Conservation (phyloP, 2,888 invertebrate genomes). For the Pyrrhosoma nymphula region DNA sequence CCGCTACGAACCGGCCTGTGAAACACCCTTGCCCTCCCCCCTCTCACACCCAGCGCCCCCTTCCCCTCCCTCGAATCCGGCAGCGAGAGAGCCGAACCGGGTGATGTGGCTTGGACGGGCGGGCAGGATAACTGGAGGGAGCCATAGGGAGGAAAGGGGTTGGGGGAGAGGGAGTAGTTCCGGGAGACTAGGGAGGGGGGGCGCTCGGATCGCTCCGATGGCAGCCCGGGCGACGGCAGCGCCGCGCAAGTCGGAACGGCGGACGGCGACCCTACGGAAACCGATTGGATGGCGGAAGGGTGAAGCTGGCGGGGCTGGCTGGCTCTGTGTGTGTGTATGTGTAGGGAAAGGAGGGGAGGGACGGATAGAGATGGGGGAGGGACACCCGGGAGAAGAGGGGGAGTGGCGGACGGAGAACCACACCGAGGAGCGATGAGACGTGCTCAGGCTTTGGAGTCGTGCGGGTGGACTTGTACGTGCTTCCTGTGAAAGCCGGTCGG, state of each 20-base stretch:
- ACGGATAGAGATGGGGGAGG: background rate
- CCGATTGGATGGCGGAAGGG: conserved; percentile 64
- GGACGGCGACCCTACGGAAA: conserved; percentile 57
- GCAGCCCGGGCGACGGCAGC: conserved; percentile 54
- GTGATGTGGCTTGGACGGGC: conserved; percentile 83
- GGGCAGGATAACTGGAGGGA: conserved; percentile 77
- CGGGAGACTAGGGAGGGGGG: conserved; percentile 47
- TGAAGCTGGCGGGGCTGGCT: background rate
- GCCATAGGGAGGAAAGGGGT: conserved; percentile 73
- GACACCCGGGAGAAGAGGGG: background rate
- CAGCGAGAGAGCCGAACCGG: conserved; percentile 85
- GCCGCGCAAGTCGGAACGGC: conserved; percentile 58
- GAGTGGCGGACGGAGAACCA: conserved; percentile 27
- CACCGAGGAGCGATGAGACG: conserved; percentile 39
- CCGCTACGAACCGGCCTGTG: conserved; percentile 48
- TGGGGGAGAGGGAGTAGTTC: conserved; percentile 57
- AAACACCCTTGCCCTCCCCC: conserved; percentile 59
- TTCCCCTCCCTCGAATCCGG: conserved; percentile 76
- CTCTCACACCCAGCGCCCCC: conserved; percentile 38
- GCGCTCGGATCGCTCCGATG: conserved; percentile 51
- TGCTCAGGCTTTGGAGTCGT: conserved; percentile 57
- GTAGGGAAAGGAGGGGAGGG: background rate
- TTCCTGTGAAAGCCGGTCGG: conserved; percentile 13
- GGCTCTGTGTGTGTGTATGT: background rate
- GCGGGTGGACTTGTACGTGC: conserved; percentile 50